These are phyloP conservation scores for Sporophila hypoxantha DNA, from an alignment of 2,113 vertebrate genomes.

Conservation along the genomic window DNA sequence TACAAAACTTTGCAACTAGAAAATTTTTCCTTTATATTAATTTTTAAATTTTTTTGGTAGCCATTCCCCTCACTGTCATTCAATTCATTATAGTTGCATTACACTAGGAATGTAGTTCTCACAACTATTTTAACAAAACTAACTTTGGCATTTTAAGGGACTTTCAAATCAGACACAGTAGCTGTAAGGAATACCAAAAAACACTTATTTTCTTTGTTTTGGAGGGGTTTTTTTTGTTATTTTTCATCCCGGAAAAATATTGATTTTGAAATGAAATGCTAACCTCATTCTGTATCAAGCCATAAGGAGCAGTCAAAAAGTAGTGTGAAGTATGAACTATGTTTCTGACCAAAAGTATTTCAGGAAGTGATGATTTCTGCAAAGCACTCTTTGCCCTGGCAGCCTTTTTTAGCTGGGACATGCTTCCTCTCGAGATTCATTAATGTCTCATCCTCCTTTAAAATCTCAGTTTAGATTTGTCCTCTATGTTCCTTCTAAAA, in stretches of 20 bases:
- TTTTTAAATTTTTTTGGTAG: rapidly evolving
- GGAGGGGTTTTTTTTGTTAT: background rate
- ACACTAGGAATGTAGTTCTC: background rate
- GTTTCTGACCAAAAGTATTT: background rate
- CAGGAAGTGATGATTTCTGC: background rate
- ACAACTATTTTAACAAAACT: background rate
- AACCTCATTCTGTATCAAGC: background rate
- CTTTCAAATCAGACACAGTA: background rate
- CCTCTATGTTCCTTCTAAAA: background rate
- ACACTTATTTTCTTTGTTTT: background rate
- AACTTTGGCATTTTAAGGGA: background rate
- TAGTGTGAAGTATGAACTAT: background rate
- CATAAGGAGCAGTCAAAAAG: background rate
- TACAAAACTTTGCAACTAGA: background rate
- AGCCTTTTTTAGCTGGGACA: background rate
- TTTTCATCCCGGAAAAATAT: background rate
- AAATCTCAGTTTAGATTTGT: background rate
- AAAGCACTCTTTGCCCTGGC: background rate
- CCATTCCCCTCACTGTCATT: background rate
- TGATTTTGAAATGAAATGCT: background rate
- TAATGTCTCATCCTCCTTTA: background rate
- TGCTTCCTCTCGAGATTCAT: background rate
- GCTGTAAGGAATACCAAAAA: background rate
- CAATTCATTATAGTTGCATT: background rate
- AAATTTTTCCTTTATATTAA: background rate